Evolutionary conservation across 2,888 invertebrate species (phyloP), one percentile per base, ranked within the genome.

Genomic region (Halocaridina rubra): DNA sequence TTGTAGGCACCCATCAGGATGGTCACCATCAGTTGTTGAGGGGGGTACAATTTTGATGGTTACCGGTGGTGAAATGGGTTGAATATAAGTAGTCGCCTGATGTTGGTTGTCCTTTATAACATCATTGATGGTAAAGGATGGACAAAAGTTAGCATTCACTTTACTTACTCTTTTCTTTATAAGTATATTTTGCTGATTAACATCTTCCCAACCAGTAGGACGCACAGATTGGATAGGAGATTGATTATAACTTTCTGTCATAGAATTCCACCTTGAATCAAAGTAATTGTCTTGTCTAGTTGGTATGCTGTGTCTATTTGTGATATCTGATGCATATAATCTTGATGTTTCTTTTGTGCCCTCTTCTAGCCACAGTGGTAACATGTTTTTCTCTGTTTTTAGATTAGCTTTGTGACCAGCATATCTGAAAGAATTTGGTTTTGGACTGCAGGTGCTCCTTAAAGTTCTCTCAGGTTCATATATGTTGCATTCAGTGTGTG

Each of bases 191-290:
- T 61, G 30, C 10, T 29, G 46, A 29, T 24, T 32, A 2, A 78
- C 72, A 64, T 84, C 72, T 10, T 84, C 82, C 82, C 82, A 84
- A 19, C 82, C 82, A 29, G 78, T 71, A 7, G 82, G 82, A 57
- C 78, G 75, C 72, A 71, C 39, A n/a, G 30, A 27, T 4, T 30
- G 19, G 8, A 8, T 27, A 3, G 61, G 61, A 1, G 78, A 46
- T 5, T 59, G 59, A 13, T 33, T 22, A 3, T 84, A 78, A 46
- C 61, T 78, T 16, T 64, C 72, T 13, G 22, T 71, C 19, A 84
- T 29, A 16, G 82, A 84, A n/a, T 78, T 78, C 82, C 82, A 84
- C n/a, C 82, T 24, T 7, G 64, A 72, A 8, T 84, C 82, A 5
- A 84, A 84, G 29, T 77, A 64, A 29, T 19, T n/a, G 33, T 76